Evolutionary conservation across 2,113 vertebrate genomes (phyloP).

Genomic region (Ploceus nigricollis): DNA sequence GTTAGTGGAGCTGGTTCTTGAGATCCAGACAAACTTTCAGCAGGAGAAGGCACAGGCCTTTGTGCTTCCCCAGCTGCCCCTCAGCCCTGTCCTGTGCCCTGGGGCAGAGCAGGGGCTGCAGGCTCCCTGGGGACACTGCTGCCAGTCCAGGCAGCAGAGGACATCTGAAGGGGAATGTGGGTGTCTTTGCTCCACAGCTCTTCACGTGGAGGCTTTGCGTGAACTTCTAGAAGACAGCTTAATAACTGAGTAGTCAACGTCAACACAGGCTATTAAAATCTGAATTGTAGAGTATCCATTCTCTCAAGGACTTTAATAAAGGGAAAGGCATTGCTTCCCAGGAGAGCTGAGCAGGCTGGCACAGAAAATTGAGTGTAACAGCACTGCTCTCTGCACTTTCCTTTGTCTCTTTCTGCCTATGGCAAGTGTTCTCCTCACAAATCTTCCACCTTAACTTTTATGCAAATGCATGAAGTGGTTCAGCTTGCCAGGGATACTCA

Average conservation of each 20-base stretch:
- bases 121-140: not conserved
- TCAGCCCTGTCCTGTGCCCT: not conserved
- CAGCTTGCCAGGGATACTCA: not conserved
- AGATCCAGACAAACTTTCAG: not conserved
- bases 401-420: not conserved
- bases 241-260: constrained; percentile 41
- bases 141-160: not conserved
- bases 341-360: not conserved
- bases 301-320: constrained; percentile 28
- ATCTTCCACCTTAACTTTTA: not conserved
- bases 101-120: not conserved
- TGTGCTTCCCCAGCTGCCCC: not conserved
- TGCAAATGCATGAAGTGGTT: not conserved
- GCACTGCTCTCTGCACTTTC: not conserved
- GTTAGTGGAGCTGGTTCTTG: not conserved
- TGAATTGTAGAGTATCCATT: constrained; percentile 18
- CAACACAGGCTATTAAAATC: not conserved
- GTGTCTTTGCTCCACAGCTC: not conserved
- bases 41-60: not conserved
- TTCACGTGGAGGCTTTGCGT: not conserved
- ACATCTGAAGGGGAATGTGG: not conserved
- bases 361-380: constrained; percentile 4
- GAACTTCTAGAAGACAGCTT: constrained; percentile 43
- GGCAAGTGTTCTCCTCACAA: not conserved
- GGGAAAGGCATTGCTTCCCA: not conserved